A percentile compares a stretch with the other conserved stretches of the same genome.
These are phyloP conservation scores for Gymnorhina tibicen DNA, from an alignment of 2,113 vertebrate genomes.

Conservation along the genomic window DNA sequence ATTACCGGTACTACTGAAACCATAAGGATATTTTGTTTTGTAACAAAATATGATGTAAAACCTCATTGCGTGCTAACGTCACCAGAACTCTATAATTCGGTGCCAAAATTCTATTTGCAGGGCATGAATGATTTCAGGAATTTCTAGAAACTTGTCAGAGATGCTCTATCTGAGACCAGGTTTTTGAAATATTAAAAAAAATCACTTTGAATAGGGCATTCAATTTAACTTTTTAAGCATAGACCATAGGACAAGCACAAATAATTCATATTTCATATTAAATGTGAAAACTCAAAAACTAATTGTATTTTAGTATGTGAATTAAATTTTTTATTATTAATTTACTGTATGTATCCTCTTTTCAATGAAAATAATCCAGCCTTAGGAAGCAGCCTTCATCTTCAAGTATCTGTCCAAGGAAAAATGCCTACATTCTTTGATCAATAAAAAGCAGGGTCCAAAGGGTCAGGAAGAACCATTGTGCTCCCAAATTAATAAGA, in stretches of 20 bases:
- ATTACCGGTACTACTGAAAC: neutral
- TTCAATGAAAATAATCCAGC: neutral
- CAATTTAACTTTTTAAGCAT: neutral
- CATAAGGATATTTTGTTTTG: neutral
- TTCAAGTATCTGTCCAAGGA: neutral
- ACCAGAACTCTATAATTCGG: neutral
- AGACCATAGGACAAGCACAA: neutral
- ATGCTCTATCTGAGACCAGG: neutral
- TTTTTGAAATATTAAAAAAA: neutral
- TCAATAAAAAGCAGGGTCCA: slow-evolving; percentile 2
- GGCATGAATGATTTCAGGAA: neutral
- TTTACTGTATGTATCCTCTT: neutral
- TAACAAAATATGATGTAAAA: neutral
- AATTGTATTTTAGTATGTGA: neutral
- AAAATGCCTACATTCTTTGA: neutral
- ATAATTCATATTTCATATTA: neutral
- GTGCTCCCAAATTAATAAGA: slow-evolving; percentile 20
- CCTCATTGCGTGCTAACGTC: neutral
- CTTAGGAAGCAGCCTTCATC: neutral
- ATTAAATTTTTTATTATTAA: neutral
- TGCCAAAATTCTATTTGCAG: neutral
- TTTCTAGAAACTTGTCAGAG: neutral
- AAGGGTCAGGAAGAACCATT: neutral
- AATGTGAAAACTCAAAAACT: neutral
- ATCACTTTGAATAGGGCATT: neutral